Evolutionary conservation across 2,888 invertebrate genomes (phyloP).

Genomic region (Pristionchus mayeri): DNA sequence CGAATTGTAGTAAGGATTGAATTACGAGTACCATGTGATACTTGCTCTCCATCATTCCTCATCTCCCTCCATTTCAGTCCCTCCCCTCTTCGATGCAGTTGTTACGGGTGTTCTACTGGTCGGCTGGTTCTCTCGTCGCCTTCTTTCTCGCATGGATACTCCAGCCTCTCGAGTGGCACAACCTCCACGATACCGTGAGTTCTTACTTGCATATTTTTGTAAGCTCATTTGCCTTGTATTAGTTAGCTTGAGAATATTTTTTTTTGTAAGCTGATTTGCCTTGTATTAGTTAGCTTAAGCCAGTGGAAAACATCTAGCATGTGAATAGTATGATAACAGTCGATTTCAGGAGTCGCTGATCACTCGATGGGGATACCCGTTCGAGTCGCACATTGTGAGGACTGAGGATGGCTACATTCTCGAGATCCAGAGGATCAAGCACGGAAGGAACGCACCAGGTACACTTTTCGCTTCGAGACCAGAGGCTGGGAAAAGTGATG

Average conservation of each 20-base stretch:
- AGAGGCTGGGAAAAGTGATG: too few species aligned
- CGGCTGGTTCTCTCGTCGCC: neutral
- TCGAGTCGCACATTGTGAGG: slow-evolving; percentile 33
- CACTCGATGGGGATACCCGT: slow-evolving; percentile 29
- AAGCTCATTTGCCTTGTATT: too few species aligned
- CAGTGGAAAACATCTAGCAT: neutral
- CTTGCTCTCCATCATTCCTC: too few species aligned
- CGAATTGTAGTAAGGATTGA: too few species aligned
- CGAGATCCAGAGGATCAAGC: slow-evolving; percentile 24
- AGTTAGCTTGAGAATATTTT: too few species aligned
- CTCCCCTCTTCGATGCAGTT: slow-evolving; percentile 8
- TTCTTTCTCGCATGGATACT: slow-evolving; percentile 28
- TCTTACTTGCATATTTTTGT: neutral
- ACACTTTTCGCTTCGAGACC: too few species aligned
- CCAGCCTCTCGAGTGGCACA: slow-evolving; percentile 41
- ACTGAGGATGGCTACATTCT: slow-evolving; percentile 43
- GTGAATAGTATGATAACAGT: neutral
- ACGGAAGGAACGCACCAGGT: slow-evolving; percentile 7
- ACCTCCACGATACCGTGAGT: neutral
- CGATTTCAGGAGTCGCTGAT: slow-evolving; percentile 19
- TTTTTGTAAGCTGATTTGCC: too few species aligned
- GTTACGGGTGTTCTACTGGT: slow-evolving; percentile 3
- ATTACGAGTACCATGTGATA: too few species aligned
- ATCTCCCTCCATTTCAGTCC: neutral
- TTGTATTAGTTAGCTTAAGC: neutral